Evolutionary conservation across 2,113 vertebrate species (phyloP).

Genomic region (Daubentonia madagascariensis): DNA sequence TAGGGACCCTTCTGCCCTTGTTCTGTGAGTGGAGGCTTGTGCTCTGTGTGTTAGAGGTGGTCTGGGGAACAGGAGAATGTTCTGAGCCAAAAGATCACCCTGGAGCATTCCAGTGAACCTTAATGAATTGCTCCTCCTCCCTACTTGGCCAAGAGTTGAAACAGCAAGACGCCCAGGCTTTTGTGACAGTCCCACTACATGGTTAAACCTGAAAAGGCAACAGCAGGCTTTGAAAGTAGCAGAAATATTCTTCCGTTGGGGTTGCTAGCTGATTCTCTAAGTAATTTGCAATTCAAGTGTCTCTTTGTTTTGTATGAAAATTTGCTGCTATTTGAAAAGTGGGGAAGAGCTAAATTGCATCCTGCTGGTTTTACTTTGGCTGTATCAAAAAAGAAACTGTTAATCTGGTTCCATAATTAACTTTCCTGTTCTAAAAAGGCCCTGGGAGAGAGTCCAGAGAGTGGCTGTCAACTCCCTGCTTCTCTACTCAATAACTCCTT

Average conservation of each 20-base stretch:
- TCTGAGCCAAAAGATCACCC: neutral
- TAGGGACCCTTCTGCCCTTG: neutral
- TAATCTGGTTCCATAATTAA: slow-evolving; percentile 78
- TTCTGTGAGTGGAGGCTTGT: neutral
- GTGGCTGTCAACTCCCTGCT: slow-evolving; percentile 50
- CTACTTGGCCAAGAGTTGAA: neutral
- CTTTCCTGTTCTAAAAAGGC: slow-evolving; percentile 76
- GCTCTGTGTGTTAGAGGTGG: neutral
- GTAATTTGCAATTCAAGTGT: slow-evolving; percentile 84
- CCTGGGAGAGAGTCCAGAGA: slow-evolving; percentile 73
- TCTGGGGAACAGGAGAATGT: neutral
- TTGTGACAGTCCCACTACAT: slow-evolving; percentile 32
- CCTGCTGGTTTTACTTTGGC: slow-evolving; percentile 76
- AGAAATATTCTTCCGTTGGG: slow-evolving; percentile 75
- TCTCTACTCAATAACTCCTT: slow-evolving; percentile 51
- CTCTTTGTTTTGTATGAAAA: slow-evolving; percentile 77
- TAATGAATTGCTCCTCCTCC: neutral
- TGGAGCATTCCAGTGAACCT: neutral
- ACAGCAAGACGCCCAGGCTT: slow-evolving; percentile 10
- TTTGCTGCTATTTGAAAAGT: slow-evolving; percentile 80
- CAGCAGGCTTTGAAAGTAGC: slow-evolving; percentile 73
- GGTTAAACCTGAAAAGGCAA: slow-evolving; percentile 76
- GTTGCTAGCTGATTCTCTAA: slow-evolving; percentile 77
- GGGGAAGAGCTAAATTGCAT: slow-evolving; percentile 76
- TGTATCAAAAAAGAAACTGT: slow-evolving; percentile 71